phyloP scores from a whole-genome alignment of 37 sponge, comb jelly and placozoan genomes.

The Chondrosia reniformis region DNA sequence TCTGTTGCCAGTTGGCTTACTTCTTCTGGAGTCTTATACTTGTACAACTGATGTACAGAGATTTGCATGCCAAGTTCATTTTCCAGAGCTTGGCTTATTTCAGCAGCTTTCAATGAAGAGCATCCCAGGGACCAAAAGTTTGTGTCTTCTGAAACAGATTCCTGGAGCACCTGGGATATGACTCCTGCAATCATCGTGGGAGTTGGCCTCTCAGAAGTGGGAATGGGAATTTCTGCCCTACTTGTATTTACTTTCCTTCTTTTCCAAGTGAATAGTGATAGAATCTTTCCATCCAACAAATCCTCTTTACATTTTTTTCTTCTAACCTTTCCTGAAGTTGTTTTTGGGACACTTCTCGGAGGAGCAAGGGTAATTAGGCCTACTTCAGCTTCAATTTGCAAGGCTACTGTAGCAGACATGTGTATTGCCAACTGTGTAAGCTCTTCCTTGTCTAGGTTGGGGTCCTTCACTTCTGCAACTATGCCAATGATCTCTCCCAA shows the following conservation, averaged over 20 bases:
- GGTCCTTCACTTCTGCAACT: constrained; percentile 4
- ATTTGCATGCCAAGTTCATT: constrained; percentile 18
- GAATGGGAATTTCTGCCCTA: background rate
- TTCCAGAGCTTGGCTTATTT: constrained; percentile 27
- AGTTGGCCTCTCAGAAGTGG: background rate
- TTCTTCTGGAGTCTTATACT: constrained; percentile 20
- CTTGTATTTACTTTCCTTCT: too few relatives aligned
- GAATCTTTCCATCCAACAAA: background rate
- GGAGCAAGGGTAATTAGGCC: constrained; percentile 8
- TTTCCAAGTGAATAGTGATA: constrained; percentile 13
- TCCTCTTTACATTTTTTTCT: constrained; percentile 14
- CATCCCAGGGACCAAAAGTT: constrained; percentile 46
- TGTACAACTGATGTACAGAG: constrained; percentile 18
- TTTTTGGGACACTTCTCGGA: constrained; percentile 18
- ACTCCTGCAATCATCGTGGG: background rate
- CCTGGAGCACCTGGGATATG: constrained; percentile 7
- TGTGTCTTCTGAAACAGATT: background rate
- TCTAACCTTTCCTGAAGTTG: constrained; percentile 34
- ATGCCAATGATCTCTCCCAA: background rate
- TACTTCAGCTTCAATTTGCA: constrained; percentile 22
- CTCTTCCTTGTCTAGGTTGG: background rate
- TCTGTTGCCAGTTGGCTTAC: constrained; percentile 24
- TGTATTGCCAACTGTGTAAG: background rate
- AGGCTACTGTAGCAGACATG: constrained; percentile 4
- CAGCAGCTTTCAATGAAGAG: constrained; percentile 31